Percentiles rank a stretch among this genome's conserved stretches.
phyloP scores from a whole-genome alignment of 2,797 vertebrate genomes.

The Scomberomorus guttatus region DNA sequence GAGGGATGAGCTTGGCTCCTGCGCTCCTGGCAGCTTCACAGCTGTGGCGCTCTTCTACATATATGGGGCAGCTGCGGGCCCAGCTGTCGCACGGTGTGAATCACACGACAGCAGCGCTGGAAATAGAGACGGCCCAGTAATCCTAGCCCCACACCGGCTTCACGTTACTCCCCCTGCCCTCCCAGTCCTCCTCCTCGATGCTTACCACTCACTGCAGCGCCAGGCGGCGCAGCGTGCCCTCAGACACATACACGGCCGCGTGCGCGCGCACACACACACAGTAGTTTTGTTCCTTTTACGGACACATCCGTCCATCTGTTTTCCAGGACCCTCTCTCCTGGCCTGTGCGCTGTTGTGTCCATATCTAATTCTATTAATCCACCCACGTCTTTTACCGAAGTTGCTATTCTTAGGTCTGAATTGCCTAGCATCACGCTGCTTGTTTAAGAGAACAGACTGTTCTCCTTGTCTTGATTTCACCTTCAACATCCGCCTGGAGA shows the following conservation, averaged over 20 bases:
- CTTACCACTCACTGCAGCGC: conserved; percentile 71
- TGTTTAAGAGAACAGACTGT: conserved; percentile 79
- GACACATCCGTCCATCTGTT: conserved; percentile 74
- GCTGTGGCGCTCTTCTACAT: conserved; percentile 92
- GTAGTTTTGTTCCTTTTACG: conserved; percentile 81
- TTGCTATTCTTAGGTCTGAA: conserved; percentile 74
- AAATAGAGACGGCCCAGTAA: conserved; percentile 96
- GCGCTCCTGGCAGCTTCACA: conserved; percentile 91
- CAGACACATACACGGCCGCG: conserved; percentile 44
- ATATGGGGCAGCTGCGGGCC: conserved; percentile 95
- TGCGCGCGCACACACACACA: conserved; percentile 38
- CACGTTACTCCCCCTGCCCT: conserved; percentile 85
- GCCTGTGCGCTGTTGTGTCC: conserved; percentile 54
- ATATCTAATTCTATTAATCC: conserved; percentile 77
- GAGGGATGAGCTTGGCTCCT: conserved; percentile 89
- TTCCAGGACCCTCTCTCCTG: conserved; percentile 51
- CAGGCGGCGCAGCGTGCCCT: conserved; percentile 67
- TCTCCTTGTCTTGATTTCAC: conserved; percentile 83
- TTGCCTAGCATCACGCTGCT: conserved; percentile 65
- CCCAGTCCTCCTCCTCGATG: conserved; percentile 67
- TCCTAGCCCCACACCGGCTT: conserved; percentile 91
- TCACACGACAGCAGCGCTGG: conserved; percentile 92
- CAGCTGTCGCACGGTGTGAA: conserved; percentile 94
- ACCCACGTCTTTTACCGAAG: conserved; percentile 64
- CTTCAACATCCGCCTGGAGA: conserved; percentile 82